Conservation (phyloP, 2,888 invertebrate genomes). For the Leptogaster cylindrica region DNA sequence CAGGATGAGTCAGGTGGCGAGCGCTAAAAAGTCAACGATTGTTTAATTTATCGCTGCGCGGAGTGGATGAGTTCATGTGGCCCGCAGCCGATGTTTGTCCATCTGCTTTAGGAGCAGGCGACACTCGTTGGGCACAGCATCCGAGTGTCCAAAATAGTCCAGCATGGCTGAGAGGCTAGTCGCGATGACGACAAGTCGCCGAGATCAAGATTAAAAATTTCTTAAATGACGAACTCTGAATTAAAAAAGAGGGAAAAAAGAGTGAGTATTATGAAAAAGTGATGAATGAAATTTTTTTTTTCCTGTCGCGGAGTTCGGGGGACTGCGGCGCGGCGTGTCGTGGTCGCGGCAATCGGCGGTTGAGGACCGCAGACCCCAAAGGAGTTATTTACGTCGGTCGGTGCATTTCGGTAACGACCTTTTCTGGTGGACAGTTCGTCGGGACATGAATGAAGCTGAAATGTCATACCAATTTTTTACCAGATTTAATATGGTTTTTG, state of each 20-base stretch:
- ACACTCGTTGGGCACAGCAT: constrained; percentile 7
- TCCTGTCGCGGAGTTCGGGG: neutral
- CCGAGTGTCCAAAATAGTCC: neutral
- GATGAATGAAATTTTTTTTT: constrained; percentile 43
- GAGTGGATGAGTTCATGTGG: constrained; percentile 27
- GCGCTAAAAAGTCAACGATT: constrained; percentile 44
- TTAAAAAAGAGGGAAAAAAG: no score
- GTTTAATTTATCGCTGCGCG: constrained; percentile 42
- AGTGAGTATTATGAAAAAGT: constrained; percentile 44
- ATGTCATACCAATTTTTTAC: constrained; percentile 45
- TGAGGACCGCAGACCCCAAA: neutral
- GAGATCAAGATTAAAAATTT: constrained; percentile 43
- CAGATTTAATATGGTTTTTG: constrained; percentile 41
- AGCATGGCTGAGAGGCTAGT: neutral
- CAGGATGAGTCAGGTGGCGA: no score
- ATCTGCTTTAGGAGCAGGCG: neutral
- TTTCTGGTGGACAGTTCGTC: constrained; percentile 8
- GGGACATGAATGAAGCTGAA: constrained; percentile 42
- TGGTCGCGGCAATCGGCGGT: neutral
- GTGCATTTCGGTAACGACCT: constrained; percentile 1
- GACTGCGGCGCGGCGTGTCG: constrained; percentile 1
- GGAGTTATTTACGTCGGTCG: constrained; percentile 16
- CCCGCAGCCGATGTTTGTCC: constrained; percentile 12
- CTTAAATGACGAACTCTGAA: constrained; percentile 40
- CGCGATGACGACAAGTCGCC: constrained; percentile 16